Evolutionary conservation across 2,888 invertebrate genomes (phyloP), one percentile per base, ranked within the genome.

Genomic region (Eilema caniola): DNA sequence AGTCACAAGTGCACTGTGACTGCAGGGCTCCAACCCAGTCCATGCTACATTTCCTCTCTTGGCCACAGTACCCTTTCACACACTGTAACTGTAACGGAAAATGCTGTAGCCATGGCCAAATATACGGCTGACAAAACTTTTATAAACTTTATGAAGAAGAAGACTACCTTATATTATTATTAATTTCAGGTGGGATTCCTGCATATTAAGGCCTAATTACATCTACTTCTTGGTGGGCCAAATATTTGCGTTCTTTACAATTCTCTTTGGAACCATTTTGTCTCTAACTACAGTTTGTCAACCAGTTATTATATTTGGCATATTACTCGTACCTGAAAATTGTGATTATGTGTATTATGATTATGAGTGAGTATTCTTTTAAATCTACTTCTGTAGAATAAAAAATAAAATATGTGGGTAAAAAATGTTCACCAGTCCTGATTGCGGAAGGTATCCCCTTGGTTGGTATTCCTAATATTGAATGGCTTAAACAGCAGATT

Each of bases 231-330:
- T 98, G 65, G 89, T 96, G 66, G 97, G 97, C 25, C 94, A 98
- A 72, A 83, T 96, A 64, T 96, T 96, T 83, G 97, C 97, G 8
- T 93, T 97, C 68, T 93, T 95, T 23, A 96, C 97, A 33, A 92
- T 98, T 67, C 83, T 97, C 60, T 97, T 97, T 89, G 98, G 98
- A 62, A 96, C 97, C 7, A 97, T 98, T 91, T 94, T 99, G 66
- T 97, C 98, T 2, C 92, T 98, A 79, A 98, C 98, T 0, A 97
- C 98, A n/a, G 96, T 98, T 0, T 98, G 98, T 86, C 98, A 98
- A 90, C 98, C 98, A 0, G 96, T 96, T 84, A 95, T 96, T 83
- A 91, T 97, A 59, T 96, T 96, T 83, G 96, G 96, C 66, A 95
- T 96, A 66, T 94, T 98, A 79, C 95, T 98, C 53, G 88, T 98